These are phyloP conservation scores for Catharus fuscescens DNA, from an alignment of 2,113 vertebrate genomes.

Conservation along the genomic window DNA sequence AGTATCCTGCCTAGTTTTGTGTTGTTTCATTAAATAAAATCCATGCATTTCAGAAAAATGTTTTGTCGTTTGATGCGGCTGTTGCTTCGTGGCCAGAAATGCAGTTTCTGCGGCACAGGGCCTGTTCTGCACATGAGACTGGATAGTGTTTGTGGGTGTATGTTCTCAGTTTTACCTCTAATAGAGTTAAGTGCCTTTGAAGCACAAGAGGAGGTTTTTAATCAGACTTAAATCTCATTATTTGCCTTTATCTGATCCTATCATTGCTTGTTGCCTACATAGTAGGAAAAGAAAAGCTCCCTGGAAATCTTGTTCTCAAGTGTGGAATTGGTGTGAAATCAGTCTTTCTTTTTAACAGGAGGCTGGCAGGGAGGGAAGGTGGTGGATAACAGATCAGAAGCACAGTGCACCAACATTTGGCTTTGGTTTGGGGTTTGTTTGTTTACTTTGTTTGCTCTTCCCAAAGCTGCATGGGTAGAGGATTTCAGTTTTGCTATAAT, in stretches of 20 bases:
- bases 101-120: rapidly evolving
- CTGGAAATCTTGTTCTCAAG: not conserved
- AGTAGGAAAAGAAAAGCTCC: not conserved
- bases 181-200: not conserved
- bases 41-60: not conserved
- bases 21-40: not conserved
- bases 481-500: not conserved
- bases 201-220: not conserved
- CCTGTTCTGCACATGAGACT: rapidly evolving
- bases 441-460: not conserved
- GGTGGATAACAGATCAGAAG: not conserved
- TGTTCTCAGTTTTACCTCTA: not conserved
- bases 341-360: not conserved
- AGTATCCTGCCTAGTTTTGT: not conserved
- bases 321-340: slow-evolving; percentile 2
- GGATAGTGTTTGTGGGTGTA: not conserved
- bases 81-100: not conserved
- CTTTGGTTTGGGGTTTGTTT: not conserved
- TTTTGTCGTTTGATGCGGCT: not conserved
- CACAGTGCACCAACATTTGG: not conserved
- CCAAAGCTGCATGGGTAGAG: not conserved
- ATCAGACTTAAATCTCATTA: slow-evolving; percentile 13
- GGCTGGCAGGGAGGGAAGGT: not conserved
- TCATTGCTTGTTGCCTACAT: not conserved
- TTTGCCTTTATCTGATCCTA: slow-evolving; percentile 15